These are phyloP conservation scores for Epirrhoe tristata DNA, from an alignment of 2,888 invertebrate species.

Conservation along the genomic window DNA sequence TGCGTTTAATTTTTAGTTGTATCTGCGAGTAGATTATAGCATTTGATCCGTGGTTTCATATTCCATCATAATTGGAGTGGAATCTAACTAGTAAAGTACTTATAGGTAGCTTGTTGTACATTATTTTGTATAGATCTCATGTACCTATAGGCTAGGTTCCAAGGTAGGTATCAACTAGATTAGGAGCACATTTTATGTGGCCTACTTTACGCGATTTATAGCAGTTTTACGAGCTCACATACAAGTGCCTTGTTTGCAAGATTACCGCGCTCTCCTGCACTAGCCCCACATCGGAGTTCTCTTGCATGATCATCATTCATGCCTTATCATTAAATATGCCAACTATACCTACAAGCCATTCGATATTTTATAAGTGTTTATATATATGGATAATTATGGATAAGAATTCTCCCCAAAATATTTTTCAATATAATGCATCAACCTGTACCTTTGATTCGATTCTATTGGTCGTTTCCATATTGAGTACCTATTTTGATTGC, in stretches of 20 bases:
- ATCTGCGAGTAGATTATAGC: no score
- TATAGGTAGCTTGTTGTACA: not conserved
- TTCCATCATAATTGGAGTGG: no score
- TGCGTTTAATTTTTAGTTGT: no score
- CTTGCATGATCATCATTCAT: not conserved
- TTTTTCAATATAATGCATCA: not conserved
- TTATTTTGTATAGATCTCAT: not conserved
- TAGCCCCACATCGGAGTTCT: conserved; percentile 7
- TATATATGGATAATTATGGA: no score
- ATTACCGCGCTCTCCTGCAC: conserved; percentile 20
- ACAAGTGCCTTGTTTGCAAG: conserved; percentile 27
- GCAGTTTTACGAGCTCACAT: conserved; percentile 33
- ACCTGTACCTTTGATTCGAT: not conserved
- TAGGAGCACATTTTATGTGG: conserved; percentile 22
- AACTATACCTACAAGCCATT: no score
- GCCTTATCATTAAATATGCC: no score
- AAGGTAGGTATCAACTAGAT: conserved; percentile 9
- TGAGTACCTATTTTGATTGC: not conserved
- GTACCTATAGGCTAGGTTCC: not conserved
- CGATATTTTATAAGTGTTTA: no score
- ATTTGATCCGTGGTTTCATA: no score
- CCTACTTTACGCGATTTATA: conserved; percentile 26
- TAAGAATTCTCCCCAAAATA: no score
- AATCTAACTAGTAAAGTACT: no score
- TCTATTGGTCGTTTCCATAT: not conserved